Percentiles rank a stretch among this genome's conserved stretches.
Conservation (phyloP, 1,140 invertebrate genomes). For the Wasmannia auropunctata region DNA sequence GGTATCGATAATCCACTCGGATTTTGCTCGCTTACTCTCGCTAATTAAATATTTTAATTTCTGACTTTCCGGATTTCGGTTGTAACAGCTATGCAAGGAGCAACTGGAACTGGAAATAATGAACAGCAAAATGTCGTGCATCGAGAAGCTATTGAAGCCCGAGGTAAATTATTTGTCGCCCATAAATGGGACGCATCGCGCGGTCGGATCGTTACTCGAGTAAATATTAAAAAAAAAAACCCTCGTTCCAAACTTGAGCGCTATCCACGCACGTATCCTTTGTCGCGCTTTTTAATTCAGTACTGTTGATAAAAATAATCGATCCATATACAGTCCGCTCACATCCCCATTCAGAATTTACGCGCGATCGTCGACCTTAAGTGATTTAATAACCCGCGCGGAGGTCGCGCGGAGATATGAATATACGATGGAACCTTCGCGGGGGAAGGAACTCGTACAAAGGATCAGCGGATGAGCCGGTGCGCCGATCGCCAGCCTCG, state of each 20-base stretch:
- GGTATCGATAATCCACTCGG: constrained; percentile 52
- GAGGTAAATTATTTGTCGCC: constrained; percentile 71
- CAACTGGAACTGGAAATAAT: constrained; percentile 81
- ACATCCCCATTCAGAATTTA: constrained; percentile 15
- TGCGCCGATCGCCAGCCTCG: constrained; percentile 24
- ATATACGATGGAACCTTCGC: constrained; percentile 9
- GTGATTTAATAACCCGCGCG: constrained; percentile 48
- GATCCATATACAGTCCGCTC: not conserved
- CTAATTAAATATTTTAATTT: constrained; percentile 38
- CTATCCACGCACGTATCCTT: not conserved
- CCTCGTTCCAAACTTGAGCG: constrained; percentile 10
- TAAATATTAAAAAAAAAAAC: constrained; percentile 4
- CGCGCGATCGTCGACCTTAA: constrained; percentile 49
- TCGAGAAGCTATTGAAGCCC: constrained; percentile 78
- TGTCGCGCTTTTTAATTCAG: constrained; percentile 20
- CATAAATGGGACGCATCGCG: not conserved
- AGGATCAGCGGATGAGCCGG: constrained; percentile 1
- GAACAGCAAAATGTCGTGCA: constrained; percentile 80
- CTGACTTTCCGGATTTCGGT: constrained; percentile 52
- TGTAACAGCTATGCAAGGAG: constrained; percentile 78
- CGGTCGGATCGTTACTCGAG: constrained; percentile 14
- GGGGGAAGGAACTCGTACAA: not conserved
- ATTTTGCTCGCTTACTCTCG: too few relatives aligned
- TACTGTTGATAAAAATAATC: constrained; percentile 30
- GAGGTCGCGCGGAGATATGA: not conserved